phyloP scores from a whole-genome alignment of 2,888 invertebrate genomes.

The Mesorhabditis spiculigera region DNA sequence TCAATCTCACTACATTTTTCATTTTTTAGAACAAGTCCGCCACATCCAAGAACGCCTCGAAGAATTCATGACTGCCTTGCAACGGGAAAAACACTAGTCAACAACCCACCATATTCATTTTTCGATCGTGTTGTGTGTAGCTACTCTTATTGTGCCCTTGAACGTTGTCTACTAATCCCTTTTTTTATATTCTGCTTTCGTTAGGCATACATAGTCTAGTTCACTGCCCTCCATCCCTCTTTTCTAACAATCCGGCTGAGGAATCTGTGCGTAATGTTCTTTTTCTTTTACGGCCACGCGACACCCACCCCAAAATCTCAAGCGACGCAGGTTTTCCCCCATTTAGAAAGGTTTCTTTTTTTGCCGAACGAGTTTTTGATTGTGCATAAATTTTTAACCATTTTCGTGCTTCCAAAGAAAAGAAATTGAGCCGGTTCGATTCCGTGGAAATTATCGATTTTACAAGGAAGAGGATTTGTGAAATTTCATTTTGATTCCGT shows the following conservation, averaged over 20 bases:
- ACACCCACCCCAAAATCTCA: too few relatives aligned
- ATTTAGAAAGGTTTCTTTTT: too few relatives aligned
- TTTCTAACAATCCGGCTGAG: neutral
- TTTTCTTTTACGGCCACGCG: too few relatives aligned
- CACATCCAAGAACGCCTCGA: constrained; percentile 96
- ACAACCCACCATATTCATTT: too few relatives aligned
- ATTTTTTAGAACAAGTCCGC: constrained; percentile 68
- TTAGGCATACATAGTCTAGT: neutral
- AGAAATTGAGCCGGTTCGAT: too few relatives aligned
- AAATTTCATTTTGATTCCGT: neutral
- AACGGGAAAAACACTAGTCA: constrained; percentile 78
- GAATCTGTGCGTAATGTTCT: neutral
- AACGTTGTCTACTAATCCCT: neutral
- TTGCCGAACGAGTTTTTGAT: too few relatives aligned
- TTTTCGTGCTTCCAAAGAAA: too few relatives aligned
- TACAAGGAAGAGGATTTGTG: too few relatives aligned
- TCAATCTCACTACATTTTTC: constrained; percentile 13
- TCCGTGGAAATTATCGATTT: too few relatives aligned
- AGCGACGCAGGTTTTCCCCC: too few relatives aligned
- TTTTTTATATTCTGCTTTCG: neutral
- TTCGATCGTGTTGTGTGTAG: neutral
- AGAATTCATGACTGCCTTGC: constrained; percentile 93
- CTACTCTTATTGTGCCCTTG: neutral
- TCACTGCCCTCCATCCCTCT: neutral
- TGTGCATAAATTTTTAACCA: too few relatives aligned